phyloP scores from a whole-genome alignment of 2,113 vertebrate species.

The Apeltes quadracus region DNA sequence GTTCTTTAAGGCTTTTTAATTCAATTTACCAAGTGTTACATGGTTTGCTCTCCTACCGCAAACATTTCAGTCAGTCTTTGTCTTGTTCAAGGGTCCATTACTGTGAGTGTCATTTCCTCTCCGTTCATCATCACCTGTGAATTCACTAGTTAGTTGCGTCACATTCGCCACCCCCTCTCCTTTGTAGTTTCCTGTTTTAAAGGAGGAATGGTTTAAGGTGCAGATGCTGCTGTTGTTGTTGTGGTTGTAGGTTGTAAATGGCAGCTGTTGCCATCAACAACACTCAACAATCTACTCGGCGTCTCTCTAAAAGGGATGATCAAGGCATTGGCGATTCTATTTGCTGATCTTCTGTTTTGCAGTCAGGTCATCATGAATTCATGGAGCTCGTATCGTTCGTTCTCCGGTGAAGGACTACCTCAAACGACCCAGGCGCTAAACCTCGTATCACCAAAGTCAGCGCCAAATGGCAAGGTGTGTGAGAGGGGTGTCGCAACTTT shows the following conservation, averaged over 20 bases:
- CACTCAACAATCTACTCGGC: constrained; percentile 10
- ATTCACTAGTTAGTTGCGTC: constrained; percentile 8
- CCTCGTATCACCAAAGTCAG: constrained; percentile 17
- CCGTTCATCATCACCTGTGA: background rate
- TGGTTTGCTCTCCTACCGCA: background rate
- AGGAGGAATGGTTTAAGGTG: background rate
- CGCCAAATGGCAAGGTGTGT: constrained; percentile 17
- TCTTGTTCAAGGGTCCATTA: background rate
- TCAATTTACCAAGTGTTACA: too few relatives aligned
- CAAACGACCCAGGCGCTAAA: background rate
- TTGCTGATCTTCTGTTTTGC: constrained; percentile 6
- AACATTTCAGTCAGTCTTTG: background rate
- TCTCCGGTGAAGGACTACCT: constrained; percentile 7
- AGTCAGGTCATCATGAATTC: constrained; percentile 41
- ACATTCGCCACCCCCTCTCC: background rate
- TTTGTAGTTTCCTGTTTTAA: constrained; percentile 9
- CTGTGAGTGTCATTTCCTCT: background rate
- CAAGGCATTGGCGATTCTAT: constrained; percentile 20
- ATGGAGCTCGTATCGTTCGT: constrained; percentile 15
- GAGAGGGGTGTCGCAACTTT: constrained; percentile 48
- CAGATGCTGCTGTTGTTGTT: background rate
- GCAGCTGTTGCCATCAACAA: constrained; percentile 1
- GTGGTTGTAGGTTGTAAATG: constrained; percentile 10
- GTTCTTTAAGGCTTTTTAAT: too few relatives aligned
- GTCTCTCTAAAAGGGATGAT: constrained; percentile 34